Evolutionary conservation across 2,797 vertebrate species (phyloP), one percentile per base, ranked within the genome.

Genomic region (Onychomys leucogaster): DNA sequence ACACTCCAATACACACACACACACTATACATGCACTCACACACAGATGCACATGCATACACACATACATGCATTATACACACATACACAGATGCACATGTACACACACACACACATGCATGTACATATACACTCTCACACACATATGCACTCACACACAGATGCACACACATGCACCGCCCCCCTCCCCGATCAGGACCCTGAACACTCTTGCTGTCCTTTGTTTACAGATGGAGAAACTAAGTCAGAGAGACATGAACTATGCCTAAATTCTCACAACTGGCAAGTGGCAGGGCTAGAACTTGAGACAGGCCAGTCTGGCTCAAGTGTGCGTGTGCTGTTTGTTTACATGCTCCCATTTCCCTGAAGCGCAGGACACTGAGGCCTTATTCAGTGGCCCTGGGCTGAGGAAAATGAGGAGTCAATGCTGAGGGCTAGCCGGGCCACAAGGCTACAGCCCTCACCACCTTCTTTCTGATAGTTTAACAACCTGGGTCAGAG

Each of bases 401-500:
- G 57, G 55, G 29, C 34, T 67, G 1, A 32, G 4, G 34, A 37
- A 49, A 71, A 32, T 4, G 23, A 29, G 21, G 21, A 77, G 82
- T 8, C 19, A 63, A 16, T 32, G 23, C 19, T 14, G 43, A 49
- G 21, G 69, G 19, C 67, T 65, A 67, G n/a, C 5, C 19, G 7
- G 23, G 4, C 17, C 25, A 25, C 27, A 19, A 80, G 91, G 14
- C 6, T 55, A 17, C 57, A 57, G 27, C 3, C 46, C 71, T 92
- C 41, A 96, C 8, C 25, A 37, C 2, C 5, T 16, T 19, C 55
- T 49, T 17, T n/a, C 23, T 84, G 7, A 21, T n/a, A 99, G 99
- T 98, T 99, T 52, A 97, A 90, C 82, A 99, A 99, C 95, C 84
- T 98, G 12, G 97, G 98, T 2, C 71, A 59, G 25, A 98, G 93